Conservation (phyloP, 2,797 vertebrate species). For the Siniperca undulata region DNA sequence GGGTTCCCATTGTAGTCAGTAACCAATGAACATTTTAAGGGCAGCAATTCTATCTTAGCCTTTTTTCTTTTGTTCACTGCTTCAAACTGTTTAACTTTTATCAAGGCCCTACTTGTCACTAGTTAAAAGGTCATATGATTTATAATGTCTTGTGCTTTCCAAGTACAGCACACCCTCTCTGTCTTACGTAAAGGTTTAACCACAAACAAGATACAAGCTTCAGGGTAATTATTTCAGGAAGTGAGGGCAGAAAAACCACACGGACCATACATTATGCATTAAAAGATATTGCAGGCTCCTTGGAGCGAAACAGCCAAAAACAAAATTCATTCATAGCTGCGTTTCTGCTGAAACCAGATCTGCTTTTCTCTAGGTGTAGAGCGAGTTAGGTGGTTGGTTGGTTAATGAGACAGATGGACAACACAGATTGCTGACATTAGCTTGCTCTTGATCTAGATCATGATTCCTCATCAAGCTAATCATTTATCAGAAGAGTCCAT, state of each 20-base stretch:
- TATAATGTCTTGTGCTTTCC: constrained; percentile 6
- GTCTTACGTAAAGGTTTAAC: constrained; percentile 34
- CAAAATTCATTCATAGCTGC: constrained; percentile 53
- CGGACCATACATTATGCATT: constrained; percentile 52
- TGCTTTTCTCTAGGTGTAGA: constrained; percentile 42
- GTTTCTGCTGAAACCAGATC: constrained; percentile 36
- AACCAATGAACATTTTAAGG: background rate
- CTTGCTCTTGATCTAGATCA: constrained; percentile 82
- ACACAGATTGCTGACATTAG: constrained; percentile 85
- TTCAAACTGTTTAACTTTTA: background rate
- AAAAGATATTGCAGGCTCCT: constrained; percentile 25
- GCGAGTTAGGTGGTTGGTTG: constrained; percentile 58
- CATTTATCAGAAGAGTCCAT: constrained; percentile 81
- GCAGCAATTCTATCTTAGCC: background rate
- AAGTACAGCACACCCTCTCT: constrained; percentile 5
- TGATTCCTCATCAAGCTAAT: constrained; percentile 85
- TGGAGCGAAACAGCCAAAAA: constrained; percentile 35
- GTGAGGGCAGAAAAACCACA: constrained; percentile 39
- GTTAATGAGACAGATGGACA: constrained; percentile 82
- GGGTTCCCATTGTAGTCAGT: background rate
- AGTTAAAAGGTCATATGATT: constrained; percentile 22
- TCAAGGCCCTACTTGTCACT: background rate
- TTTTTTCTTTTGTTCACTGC: background rate
- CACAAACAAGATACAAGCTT: constrained; percentile 53
- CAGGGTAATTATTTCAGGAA: constrained; percentile 43